Evolutionary conservation across 2,113 vertebrate genomes (phyloP).

Genomic region (Archilochus colubris): DNA sequence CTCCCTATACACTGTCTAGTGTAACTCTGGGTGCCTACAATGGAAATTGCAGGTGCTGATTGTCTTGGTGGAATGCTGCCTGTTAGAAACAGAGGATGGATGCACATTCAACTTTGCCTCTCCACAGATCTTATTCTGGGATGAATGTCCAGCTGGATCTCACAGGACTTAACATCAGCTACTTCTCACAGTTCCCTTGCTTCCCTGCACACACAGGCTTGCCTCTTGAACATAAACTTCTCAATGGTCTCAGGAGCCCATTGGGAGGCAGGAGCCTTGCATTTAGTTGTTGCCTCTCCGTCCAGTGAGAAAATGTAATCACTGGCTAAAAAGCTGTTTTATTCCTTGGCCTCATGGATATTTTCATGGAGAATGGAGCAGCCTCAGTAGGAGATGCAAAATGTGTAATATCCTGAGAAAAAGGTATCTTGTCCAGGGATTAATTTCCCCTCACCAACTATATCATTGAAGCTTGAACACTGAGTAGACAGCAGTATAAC

Average conservation of each 20-base stretch:
- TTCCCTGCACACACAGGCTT: not conserved
- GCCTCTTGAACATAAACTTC: not conserved
- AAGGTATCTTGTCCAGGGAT: not conserved
- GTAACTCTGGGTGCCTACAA: not conserved
- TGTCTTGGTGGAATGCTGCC: not conserved
- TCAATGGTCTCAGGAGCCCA: not conserved
- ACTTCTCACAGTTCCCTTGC: not conserved
- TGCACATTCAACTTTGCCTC: not conserved
- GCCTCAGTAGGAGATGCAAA: not conserved
- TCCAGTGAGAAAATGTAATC: not conserved
- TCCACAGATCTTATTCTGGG: not conserved
- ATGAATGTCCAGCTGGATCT: not conserved
- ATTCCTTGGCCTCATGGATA: not conserved
- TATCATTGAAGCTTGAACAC: not conserved
- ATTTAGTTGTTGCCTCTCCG: not conserved
- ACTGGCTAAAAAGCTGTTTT: not conserved
- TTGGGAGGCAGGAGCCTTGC: not conserved
- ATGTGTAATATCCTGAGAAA: not conserved
- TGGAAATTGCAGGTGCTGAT: not conserved
- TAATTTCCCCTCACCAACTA: not conserved
- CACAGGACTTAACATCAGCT: not conserved
- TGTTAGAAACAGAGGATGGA: not conserved
- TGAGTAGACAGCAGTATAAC: not conserved
- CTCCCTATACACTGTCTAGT: accelerated
- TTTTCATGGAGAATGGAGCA: not conserved